phyloP scores from a whole-genome alignment of 2,113 vertebrate genomes.

The Guaruba guarouba region DNA sequence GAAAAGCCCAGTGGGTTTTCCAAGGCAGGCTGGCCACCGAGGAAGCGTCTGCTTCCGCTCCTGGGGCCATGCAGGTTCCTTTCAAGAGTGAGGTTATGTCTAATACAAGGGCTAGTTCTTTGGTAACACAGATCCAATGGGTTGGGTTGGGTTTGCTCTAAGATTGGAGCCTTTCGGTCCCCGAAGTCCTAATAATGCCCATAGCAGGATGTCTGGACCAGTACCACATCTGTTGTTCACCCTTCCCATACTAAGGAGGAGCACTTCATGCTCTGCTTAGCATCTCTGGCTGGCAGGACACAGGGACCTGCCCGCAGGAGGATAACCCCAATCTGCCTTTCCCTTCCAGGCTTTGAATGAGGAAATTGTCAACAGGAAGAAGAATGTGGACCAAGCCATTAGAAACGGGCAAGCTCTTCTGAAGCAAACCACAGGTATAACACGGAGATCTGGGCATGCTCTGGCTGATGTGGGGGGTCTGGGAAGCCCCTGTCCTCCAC shows the following conservation, averaged over 20 bases:
- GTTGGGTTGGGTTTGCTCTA: neutral
- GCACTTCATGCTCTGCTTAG: neutral
- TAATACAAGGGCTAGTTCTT: neutral
- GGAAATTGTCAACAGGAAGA: constrained; percentile 95
- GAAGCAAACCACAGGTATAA: constrained; percentile 95
- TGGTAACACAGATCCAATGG: neutral
- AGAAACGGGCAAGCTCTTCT: constrained; percentile 96
- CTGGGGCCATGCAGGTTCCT: neutral
- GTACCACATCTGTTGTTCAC: neutral
- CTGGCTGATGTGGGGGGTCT: neutral
- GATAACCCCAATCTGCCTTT: constrained; percentile 19
- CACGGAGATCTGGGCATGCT: neutral
- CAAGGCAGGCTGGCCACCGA: neutral
- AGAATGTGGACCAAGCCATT: constrained; percentile 96
- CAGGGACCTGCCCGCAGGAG: neutral
- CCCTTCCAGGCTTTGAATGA: constrained; percentile 88
- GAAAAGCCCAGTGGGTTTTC: neutral
- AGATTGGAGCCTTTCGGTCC: neutral
- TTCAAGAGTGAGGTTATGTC: neutral
- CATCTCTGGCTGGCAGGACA: neutral
- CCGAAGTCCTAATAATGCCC: neutral
- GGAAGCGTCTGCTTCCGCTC: neutral
- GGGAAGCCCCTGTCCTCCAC: neutral
- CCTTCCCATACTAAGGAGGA: neutral
- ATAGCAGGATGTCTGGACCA: neutral